Percentiles rank a stretch among this genome's conserved stretches.
Conservation (phyloP, 1,140 invertebrate species). For the Lepidotrigona ventralis region DNA sequence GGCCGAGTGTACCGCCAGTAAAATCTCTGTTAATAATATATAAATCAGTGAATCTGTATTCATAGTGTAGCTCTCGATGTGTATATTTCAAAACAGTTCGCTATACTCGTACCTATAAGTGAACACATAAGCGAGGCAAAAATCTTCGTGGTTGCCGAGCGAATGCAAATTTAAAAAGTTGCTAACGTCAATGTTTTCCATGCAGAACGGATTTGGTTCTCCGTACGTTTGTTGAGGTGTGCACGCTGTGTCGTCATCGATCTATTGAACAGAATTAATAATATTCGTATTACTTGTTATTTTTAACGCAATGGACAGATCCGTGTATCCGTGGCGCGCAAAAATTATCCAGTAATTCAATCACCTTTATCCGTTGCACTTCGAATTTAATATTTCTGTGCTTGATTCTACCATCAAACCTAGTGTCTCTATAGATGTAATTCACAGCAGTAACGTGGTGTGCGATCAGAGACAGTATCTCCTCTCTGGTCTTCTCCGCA, state of each 20-base stretch:
- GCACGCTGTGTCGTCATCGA: conserved; percentile 94
- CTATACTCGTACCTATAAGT: conserved; percentile 86
- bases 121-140: conserved; percentile 99
- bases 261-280: conserved; percentile 79
- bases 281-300: too few relatives aligned
- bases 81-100: neutral
- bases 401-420: conserved; percentile 92
- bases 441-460: conserved; percentile 99
- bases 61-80: neutral
- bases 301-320: neutral
- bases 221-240: conserved; percentile 82
- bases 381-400: conserved; percentile 98
- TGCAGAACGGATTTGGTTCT: conserved; percentile 95
- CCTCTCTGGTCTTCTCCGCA: conserved; percentile 94
- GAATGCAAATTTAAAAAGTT: conserved; percentile 99
- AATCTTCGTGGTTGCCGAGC: conserved; percentile 97
- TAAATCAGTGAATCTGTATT: neutral
- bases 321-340: too few relatives aligned
- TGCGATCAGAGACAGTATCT: conserved; percentile 97
- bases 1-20: conserved; percentile 95
- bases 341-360: conserved; percentile 3
- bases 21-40: conserved; percentile 87
- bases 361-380: conserved; percentile 96
- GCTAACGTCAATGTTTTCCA: conserved; percentile 98
- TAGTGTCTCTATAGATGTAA: conserved; percentile 97